Percentiles rank a stretch among this genome's conserved stretches.
Evolutionary conservation across 2,888 invertebrate species (phyloP).

Genomic region (Pyrrhia umbra): DNA sequence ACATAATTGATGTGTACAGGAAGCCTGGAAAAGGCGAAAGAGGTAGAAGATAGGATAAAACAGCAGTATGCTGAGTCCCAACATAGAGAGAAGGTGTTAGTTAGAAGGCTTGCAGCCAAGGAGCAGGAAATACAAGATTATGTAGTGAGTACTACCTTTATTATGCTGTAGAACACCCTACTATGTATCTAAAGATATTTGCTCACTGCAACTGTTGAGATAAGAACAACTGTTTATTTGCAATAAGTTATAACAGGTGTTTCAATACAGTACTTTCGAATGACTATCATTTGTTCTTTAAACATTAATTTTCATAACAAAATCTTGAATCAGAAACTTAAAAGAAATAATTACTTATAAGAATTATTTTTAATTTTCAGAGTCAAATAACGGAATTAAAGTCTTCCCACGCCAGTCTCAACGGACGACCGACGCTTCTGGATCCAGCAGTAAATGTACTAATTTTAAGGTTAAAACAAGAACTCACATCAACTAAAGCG

Average conservation of each 20-base stretch:
- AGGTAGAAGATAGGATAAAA: conserved; percentile 94
- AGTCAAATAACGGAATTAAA: conserved; percentile 98
- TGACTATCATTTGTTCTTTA: too few relatives aligned
- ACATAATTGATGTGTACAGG: conserved; percentile 85
- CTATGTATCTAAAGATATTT: not conserved
- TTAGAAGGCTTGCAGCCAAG: conserved; percentile 97
- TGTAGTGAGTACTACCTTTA: conserved; percentile 92
- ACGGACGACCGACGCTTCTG: conserved; percentile 92
- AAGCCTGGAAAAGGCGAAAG: conserved; percentile 93
- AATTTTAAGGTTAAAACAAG: conserved; percentile 97
- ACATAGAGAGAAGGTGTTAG: conserved; percentile 97
- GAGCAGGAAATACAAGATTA: conserved; percentile 99
- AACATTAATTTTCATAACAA: too few relatives aligned
- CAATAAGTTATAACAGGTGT: too few relatives aligned
- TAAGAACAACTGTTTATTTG: too few relatives aligned
- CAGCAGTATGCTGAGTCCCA: conserved; percentile 96
- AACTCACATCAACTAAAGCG: conserved; percentile 96
- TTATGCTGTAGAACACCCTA: not conserved
- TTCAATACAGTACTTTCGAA: too few relatives aligned
- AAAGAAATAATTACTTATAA: too few relatives aligned
- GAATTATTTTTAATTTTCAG: conserved; percentile 88
- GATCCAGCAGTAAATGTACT: conserved; percentile 99
- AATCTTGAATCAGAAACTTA: too few relatives aligned
- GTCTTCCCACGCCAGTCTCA: conserved; percentile 96
- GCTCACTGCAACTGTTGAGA: not conserved